Evolutionary conservation across 2,113 vertebrate genomes (phyloP), one percentile per base, ranked within the genome.

Genomic region (Lepisosteus oculatus): DNA sequence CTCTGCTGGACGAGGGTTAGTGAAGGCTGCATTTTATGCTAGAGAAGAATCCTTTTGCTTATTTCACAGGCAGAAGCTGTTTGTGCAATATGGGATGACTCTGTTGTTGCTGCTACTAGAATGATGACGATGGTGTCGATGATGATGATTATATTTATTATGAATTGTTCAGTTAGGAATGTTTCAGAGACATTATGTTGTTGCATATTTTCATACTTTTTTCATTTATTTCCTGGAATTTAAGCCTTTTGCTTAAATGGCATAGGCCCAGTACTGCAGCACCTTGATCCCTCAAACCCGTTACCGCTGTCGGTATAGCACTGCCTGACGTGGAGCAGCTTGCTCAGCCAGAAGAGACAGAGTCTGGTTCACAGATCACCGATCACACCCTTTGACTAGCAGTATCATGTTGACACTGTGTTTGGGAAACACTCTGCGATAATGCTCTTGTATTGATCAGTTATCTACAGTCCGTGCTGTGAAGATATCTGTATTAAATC

Each of bases 361-460:
- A 11, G 54, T 15, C 44, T 51, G 54, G 42, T 61, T 69, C 87
- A 81, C 86, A 82, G 81, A 79, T 82, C 77, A 78, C 47, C 70
- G 78, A 84, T 81, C 59, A 4, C 55, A 43, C 68, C 67, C 59
- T 64, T 14, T 42, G 63, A 70, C 76, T 80, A 64, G 69, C 71
- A 69, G 73, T 43, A 44, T 56, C 72, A 74, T 85, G 87, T 87
- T 86, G 85, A 87, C 88, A 83, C 74, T 69, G 79, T 85, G 81
- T 87, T 84, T 81, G 82, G 84, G 83, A 87, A 88, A 80, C 76
- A 70, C 83, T 87, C 77, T 83, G 77, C 85, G 85, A 88, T 88
- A 87, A 85, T 82, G 78, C 81, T 76, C 72, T 57, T 8, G 80
- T 88, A 89, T 90, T 85, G 87, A 87, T 89, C 85, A 87, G 78